Conservation (phyloP, 2,113 vertebrate species). For the Chunga burmeisteri region DNA sequence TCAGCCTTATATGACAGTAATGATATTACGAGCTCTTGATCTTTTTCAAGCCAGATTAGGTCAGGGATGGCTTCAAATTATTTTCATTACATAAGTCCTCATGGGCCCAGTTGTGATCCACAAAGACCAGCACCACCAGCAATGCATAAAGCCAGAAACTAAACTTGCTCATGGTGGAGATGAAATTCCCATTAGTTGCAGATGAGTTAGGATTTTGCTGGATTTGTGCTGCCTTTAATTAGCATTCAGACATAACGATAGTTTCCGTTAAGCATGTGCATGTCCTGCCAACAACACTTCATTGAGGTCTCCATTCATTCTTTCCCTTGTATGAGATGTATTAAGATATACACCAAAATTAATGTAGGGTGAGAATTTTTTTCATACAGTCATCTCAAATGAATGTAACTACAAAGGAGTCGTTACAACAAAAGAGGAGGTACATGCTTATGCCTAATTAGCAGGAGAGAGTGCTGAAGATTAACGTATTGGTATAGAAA, state of each 20-base stretch:
- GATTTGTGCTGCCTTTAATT: constrained; percentile 18
- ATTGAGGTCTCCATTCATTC: not conserved
- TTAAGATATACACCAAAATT: not conserved
- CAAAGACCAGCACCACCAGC: not conserved
- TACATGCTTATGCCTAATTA: not conserved
- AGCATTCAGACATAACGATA: not conserved
- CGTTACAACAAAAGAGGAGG: not conserved
- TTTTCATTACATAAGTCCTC: not conserved
- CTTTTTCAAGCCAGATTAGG: not conserved
- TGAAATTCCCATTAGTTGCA: constrained; percentile 1
- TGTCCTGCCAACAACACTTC: not conserved
- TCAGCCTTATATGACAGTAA: not conserved
- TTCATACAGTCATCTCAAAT: not conserved
- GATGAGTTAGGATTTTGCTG: not conserved
- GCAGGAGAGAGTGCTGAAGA: not conserved
- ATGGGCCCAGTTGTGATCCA: not conserved
- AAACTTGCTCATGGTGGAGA: not conserved
- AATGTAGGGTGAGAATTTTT: not conserved
- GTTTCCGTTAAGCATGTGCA: not conserved
- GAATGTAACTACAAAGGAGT: not conserved
- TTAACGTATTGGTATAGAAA: not conserved
- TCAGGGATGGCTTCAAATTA: not conserved
- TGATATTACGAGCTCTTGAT: not conserved
- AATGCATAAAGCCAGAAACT: not conserved
- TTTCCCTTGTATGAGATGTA: not conserved